Base-by-base conservation (phyloP, 1,140 invertebrate species). In the Aphis gossypii region DNA sequence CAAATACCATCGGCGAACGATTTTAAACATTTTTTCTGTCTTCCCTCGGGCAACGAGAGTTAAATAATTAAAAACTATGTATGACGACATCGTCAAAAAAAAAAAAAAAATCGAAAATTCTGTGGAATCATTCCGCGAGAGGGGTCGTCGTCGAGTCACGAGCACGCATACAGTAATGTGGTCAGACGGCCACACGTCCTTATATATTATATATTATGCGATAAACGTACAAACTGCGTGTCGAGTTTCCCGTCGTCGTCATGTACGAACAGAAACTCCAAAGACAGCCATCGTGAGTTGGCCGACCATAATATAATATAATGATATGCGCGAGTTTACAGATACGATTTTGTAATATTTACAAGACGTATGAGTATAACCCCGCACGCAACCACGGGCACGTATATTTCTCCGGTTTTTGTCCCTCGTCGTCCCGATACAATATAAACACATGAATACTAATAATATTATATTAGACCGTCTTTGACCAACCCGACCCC, bases 21-120 rank as follows among this genome's bases (percentile, higher is more conserved):
- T 56, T 41, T 41, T 30, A 90, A 90, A 90, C 0, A 5, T 21
- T 54, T 88, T n/a, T 86, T 44, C 25, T 2, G 11, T 30, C 38
- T 84, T 41, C 38, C 83, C 83, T 23, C 23, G 23, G 18, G 23
- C 38, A 18, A 76, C 60, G 11, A 30, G 21, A n/a, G 18, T 88
- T 35, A n/a, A 48, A 88, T 88, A n/a, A 76, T 76, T 76, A 41
- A 90, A 90, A 90, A 23, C n/a, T 38, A 1, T 11, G 8, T 84
- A 23, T 54, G 88, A 41, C 51, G 21, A n/a, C 51, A 38, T 11
- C 35, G 51, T 41, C 14, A 23, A 56, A 35, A 35, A 35, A 35
- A 41, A 90, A 30, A 35, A 38, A 90, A 41, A 60, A 41, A 90
- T 60, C 88, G 54, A 90, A 90, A 90, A 60, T 90, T 56, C 88